Evolutionary conservation across 92 coral and sea anemone species (phyloP).

Genomic region (Epizoanthus rinbou): DNA sequence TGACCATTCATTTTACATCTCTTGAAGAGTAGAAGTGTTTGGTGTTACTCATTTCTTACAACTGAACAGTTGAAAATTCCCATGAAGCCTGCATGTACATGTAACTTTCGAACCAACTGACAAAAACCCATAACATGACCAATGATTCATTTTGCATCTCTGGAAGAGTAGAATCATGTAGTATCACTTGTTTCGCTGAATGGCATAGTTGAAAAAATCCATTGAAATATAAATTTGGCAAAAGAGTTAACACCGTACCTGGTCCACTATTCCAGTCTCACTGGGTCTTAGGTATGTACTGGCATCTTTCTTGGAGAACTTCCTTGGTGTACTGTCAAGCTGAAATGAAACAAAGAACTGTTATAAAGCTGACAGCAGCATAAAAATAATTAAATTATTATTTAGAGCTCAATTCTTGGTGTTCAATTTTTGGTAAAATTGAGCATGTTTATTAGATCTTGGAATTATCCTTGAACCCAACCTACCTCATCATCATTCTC

Average conservation of each 20-base stretch:
- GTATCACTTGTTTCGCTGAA: neutral
- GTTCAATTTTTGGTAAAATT: neutral
- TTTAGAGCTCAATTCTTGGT: no score
- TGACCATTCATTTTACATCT: no score
- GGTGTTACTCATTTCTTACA: no score
- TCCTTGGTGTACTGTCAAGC: conserved; percentile 90
- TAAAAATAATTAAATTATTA: no score
- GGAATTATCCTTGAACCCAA: no score
- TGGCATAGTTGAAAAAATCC: neutral
- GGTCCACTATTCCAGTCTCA: conserved; percentile 98
- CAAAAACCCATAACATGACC: no score
- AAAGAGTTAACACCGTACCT: conserved; percentile 54
- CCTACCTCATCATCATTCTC: conserved; percentile 97
- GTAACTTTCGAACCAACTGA: no score
- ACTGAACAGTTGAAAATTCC: no score
- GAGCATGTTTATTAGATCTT: neutral
- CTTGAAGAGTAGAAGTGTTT: no score
- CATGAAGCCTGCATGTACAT: no score
- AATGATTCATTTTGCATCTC: no score
- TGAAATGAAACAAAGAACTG: conserved; percentile 20
- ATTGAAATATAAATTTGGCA: neutral
- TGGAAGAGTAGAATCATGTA: no score
- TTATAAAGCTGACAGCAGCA: neutral
- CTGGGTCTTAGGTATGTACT: conserved; percentile 96
- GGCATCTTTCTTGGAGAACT: conserved; percentile 88